A percentile compares a stretch with the other conserved stretches of the same genome.
Evolutionary conservation across 1,140 invertebrate genomes (phyloP).

Genomic region (Nasonia vitripennis): DNA sequence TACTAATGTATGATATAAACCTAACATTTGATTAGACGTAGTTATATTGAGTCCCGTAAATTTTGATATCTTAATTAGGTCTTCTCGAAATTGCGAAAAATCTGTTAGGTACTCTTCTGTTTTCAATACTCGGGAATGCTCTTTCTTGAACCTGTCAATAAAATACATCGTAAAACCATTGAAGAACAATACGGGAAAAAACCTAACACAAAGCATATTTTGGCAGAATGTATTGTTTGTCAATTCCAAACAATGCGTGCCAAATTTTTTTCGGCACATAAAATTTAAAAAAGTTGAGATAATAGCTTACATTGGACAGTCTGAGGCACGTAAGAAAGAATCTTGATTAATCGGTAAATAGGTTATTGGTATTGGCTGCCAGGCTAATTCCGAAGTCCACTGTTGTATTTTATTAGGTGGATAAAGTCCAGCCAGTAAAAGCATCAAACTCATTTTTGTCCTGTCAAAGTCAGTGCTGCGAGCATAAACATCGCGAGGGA

Average conservation of each 20-base stretch:
- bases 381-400: constrained; percentile 71
- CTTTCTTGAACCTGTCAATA: not conserved
- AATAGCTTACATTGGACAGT: constrained; percentile 41
- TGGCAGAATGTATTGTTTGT: too few species aligned
- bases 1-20: not conserved
- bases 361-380: constrained; percentile 65
- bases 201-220: too few species aligned
- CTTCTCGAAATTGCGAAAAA: not conserved
- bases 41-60: not conserved
- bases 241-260: constrained; percentile 61
- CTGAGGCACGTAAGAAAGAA: constrained; percentile 49
- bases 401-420: constrained; percentile 71
- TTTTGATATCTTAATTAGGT: not conserved
- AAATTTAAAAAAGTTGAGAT: not conserved
- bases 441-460: constrained; percentile 78
- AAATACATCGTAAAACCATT: not conserved
- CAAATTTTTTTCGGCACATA: not conserved
- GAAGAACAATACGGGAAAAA: not conserved
- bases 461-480: constrained; percentile 74
- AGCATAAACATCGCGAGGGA: constrained; percentile 69
- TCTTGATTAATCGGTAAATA: constrained; percentile 58
- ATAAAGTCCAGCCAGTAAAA: constrained; percentile 77
- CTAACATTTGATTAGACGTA: not conserved
- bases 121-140: not conserved
- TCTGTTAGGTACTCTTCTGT: not conserved